These are phyloP conservation scores for Lytechinus variegatus DNA, from an alignment of 35 echinoderm and acorn worm genomes.

Conservation along the genomic window DNA sequence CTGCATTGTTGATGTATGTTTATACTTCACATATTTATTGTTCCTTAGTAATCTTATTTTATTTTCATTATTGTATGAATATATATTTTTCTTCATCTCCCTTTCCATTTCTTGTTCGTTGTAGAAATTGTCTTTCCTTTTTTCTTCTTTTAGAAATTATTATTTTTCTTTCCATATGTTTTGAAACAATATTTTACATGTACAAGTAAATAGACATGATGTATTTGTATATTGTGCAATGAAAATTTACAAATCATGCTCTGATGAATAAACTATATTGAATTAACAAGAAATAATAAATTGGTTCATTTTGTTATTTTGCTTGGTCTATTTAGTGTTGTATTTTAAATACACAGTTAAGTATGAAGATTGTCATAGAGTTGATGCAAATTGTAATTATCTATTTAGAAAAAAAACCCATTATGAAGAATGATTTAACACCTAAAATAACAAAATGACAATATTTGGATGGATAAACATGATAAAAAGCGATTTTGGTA, in stretches of 20 bases:
- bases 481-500: too few species aligned
- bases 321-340: too few species aligned
- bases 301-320: background rate
- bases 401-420: too few species aligned
- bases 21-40: too few species aligned
- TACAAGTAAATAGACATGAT: background rate
- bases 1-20: background rate
- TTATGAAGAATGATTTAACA: too few species aligned
- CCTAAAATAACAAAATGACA: too few species aligned
- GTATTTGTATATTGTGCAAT: background rate
- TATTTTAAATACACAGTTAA: too few species aligned
- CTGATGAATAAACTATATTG: background rate
- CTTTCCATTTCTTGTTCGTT: background rate
- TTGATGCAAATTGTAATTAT: too few species aligned
- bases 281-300: background rate
- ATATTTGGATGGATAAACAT: too few species aligned
- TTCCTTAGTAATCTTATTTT: background rate
- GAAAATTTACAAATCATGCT: background rate
- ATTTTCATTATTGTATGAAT: background rate
- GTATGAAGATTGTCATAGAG: too few species aligned
- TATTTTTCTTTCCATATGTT: too few species aligned
- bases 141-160: background rate
- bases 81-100: background rate
- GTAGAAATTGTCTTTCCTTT: background rate
- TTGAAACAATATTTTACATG: too few species aligned